Conservation (phyloP, 1,140 invertebrate species). For the Wasmannia auropunctata region DNA sequence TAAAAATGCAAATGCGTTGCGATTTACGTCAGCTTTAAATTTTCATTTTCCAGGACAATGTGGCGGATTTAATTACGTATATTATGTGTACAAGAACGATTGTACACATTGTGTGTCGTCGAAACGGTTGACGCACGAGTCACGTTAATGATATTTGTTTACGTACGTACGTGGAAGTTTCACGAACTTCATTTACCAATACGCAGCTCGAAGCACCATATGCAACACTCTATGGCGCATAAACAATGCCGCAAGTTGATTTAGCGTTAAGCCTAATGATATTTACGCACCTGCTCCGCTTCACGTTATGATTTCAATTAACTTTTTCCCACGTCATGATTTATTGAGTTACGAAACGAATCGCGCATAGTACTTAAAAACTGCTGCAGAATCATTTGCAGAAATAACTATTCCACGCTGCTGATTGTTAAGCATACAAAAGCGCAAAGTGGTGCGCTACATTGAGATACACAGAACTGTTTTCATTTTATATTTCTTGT, state of each 20-base stretch:
- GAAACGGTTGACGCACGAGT: slow-evolving; percentile 31
- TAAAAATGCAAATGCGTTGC: slow-evolving; percentile 1
- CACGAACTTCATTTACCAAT: slow-evolving; percentile 57
- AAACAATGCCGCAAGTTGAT: slow-evolving; percentile 55
- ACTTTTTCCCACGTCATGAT: not conserved
- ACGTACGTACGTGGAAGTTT: slow-evolving; percentile 48
- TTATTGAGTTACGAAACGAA: not conserved
- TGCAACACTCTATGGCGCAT: slow-evolving; percentile 23
- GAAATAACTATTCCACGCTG: not conserved
- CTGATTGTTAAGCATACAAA: no score
- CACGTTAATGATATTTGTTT: slow-evolving; percentile 57
- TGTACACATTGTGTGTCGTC: slow-evolving; percentile 30
- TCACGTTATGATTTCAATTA: not conserved
- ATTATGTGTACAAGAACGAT: slow-evolving; percentile 53
- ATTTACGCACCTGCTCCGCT: slow-evolving; percentile 24
- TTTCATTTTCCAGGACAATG: slow-evolving; percentile 43
- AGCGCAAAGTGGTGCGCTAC: no score
- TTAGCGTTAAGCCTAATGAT: slow-evolving; percentile 58
- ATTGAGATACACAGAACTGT: not conserved
- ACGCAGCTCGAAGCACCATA: slow-evolving; percentile 26
- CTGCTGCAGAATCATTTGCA: not conserved
- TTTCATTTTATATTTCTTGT: not conserved
- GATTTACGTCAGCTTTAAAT: slow-evolving; percentile 33
- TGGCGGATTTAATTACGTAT: slow-evolving; percentile 50
- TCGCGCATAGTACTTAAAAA: not conserved